Percentiles rank a stretch among this genome's conserved stretches.
phyloP scores from a whole-genome alignment of 2,888 invertebrate species.

The Andrena camellia region DNA sequence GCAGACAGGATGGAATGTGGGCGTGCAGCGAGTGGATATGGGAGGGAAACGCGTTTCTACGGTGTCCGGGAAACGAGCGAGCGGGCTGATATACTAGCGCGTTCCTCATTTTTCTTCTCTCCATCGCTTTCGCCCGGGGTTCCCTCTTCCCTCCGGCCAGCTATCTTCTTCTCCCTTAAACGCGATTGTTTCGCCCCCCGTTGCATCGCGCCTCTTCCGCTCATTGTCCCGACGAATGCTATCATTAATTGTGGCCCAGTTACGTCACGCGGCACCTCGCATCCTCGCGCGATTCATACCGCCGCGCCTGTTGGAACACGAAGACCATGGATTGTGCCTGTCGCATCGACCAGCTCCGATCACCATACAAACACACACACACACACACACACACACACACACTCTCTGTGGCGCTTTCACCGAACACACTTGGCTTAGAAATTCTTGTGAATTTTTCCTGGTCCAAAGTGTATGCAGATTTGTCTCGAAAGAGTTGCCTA shows the following conservation, averaged over 20 bases:
- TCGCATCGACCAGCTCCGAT: neutral
- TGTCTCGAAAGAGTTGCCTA: too few species aligned
- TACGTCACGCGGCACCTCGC: constrained; percentile 40
- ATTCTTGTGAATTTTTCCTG: neutral
- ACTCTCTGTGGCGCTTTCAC: neutral
- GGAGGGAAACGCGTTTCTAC: constrained; percentile 52
- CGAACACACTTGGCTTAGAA: neutral
- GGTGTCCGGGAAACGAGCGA: constrained; percentile 73
- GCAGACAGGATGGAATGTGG: constrained; percentile 74
- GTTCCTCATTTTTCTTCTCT: constrained; percentile 37
- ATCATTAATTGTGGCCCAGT: constrained; percentile 46
- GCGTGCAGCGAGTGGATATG: constrained; percentile 51
- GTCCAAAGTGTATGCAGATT: too few species aligned
- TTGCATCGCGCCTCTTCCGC: constrained; percentile 41
- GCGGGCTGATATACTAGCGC: constrained; percentile 39
- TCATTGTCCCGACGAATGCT: constrained; percentile 46
- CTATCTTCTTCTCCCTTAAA: constrained; percentile 31
- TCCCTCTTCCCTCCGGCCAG: constrained; percentile 11
- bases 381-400: neutral
- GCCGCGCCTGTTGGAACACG: neutral
- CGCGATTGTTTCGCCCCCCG: constrained; percentile 41
- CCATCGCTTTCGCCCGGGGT: constrained; percentile 35
- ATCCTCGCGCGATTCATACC: constrained; percentile 21
- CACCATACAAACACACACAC: neutral
- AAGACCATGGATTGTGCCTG: neutral